phyloP scores from a whole-genome alignment of 1,140 invertebrate genomes.

The Heliconius melpomene region DNA sequence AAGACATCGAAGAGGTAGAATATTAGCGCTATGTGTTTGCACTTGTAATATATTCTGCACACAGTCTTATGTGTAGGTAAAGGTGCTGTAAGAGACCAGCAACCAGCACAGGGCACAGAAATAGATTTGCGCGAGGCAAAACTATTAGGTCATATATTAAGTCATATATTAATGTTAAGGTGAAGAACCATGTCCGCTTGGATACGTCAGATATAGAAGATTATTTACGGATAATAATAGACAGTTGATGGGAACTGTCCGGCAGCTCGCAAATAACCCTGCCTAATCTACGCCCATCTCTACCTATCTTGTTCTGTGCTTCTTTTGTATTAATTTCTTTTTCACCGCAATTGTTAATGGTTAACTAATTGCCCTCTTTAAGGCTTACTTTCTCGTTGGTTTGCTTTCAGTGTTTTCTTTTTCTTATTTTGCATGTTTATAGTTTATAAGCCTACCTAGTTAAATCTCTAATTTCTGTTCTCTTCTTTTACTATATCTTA shows the following conservation, averaged over 20 bases:
- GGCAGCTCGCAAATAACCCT: constrained; percentile 76
- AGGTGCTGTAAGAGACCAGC: constrained; percentile 75
- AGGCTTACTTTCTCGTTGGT: constrained; percentile 20
- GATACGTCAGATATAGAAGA: neutral
- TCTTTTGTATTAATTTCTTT: constrained; percentile 50
- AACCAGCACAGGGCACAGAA: constrained; percentile 57
- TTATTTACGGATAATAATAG: constrained; percentile 22
- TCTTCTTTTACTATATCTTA: neutral
- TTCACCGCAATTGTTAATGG: constrained; percentile 15
- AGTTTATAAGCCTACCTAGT: neutral
- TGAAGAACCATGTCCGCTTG: constrained; percentile 55
- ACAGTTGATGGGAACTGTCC: constrained; percentile 56
- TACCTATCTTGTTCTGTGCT: constrained; percentile 73
- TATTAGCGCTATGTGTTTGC: constrained; percentile 72
- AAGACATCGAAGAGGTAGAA: constrained; percentile 60
- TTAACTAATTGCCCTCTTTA: constrained; percentile 9
- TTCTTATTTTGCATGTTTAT: constrained; percentile 13
- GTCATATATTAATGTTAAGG: constrained; percentile 55
- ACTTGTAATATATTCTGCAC: constrained; percentile 73
- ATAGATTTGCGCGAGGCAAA: constrained; percentile 55
- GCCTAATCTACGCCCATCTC: constrained; percentile 77
- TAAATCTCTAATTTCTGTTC: neutral
- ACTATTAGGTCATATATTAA: constrained; percentile 39
- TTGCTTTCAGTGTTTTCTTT: constrained; percentile 23
- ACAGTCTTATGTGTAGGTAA: constrained; percentile 51